A percentile compares a stretch with the other conserved stretches of the same genome.
Evolutionary conservation across 2,888 invertebrate genomes (phyloP).

Genomic region (Pegoplata infirma): DNA sequence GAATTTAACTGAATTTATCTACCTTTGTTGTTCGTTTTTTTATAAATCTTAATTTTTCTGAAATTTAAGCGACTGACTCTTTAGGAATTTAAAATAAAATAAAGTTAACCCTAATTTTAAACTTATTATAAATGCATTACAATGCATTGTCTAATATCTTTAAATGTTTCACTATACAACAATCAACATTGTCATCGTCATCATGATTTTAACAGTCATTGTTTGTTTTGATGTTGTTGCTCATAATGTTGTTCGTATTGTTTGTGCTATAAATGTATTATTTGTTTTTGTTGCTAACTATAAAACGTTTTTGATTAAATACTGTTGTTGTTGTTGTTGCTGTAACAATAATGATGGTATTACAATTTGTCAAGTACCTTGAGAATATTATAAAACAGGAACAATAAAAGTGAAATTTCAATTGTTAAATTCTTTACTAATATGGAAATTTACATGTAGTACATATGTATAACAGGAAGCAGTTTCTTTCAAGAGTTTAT

Average conservation of each 20-base stretch:
- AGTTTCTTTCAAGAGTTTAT: neutral
- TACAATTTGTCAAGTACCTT: conserved; percentile 26
- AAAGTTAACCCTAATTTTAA: too few relatives aligned
- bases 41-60: too few relatives aligned
- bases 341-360: neutral
- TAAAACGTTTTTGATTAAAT: too few relatives aligned
- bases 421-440: too few relatives aligned
- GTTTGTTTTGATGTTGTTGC: conserved; percentile 23
- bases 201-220: conserved; percentile 40
- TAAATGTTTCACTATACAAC: neutral
- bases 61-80: too few relatives aligned
- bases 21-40: too few relatives aligned
- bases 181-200: conserved; percentile 6
- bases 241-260: neutral
- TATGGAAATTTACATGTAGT: too few relatives aligned
- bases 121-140: conserved; percentile 25
- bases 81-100: too few relatives aligned
- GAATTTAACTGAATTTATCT: too few relatives aligned
- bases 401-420: neutral
- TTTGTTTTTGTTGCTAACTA: conserved; percentile 2
- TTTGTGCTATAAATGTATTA: conserved; percentile 12
- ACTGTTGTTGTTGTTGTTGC: conserved; percentile 4
- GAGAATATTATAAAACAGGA: neutral
- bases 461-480: too few relatives aligned
- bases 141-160: neutral